These are phyloP conservation scores for Smittia aterrima DNA, from an alignment of 2,888 invertebrate species.

Conservation along the genomic window DNA sequence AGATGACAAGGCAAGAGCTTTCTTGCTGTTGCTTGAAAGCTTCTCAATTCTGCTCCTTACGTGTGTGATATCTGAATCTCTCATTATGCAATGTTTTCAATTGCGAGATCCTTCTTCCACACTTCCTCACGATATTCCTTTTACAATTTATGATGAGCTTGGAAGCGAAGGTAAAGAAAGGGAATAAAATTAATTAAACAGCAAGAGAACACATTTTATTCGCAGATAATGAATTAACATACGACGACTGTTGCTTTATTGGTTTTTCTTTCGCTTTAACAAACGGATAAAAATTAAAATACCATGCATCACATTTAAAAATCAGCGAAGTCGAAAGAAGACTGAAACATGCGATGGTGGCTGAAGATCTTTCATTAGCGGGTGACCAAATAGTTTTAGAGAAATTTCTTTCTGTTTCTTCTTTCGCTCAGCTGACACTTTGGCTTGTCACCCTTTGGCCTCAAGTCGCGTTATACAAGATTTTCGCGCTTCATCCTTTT, in stretches of 20 bases:
- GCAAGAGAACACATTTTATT: constrained; percentile 15
- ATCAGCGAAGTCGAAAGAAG: background rate
- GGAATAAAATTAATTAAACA: constrained; percentile 1
- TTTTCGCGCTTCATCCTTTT: constrained; percentile 35
- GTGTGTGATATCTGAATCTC: constrained; percentile 23
- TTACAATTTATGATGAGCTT: constrained; percentile 2
- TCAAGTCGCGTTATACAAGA: background rate
- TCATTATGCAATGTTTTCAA: constrained; percentile 34
- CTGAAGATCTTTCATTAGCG: background rate
- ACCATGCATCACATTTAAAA: constrained; percentile 17
- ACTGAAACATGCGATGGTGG: background rate
- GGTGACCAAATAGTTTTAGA: too few relatives aligned
- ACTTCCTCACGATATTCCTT: background rate
- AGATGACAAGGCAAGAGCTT: background rate
- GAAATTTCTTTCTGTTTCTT: too few relatives aligned
- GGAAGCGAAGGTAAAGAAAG: background rate
- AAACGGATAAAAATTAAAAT: constrained; percentile 7
- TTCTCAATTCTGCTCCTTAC: too few relatives aligned
- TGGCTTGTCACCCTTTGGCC: too few relatives aligned
- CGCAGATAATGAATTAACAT: constrained; percentile 13
- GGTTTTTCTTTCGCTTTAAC: constrained; percentile 14
- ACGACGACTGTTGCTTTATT: background rate
- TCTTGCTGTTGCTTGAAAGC: too few relatives aligned
- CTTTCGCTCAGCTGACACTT: too few relatives aligned
- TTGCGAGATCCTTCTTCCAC: background rate